Evolutionary conservation across 2,113 vertebrate species (phyloP), one percentile per base, ranked within the genome.

Genomic region (Sylvia atricapilla): DNA sequence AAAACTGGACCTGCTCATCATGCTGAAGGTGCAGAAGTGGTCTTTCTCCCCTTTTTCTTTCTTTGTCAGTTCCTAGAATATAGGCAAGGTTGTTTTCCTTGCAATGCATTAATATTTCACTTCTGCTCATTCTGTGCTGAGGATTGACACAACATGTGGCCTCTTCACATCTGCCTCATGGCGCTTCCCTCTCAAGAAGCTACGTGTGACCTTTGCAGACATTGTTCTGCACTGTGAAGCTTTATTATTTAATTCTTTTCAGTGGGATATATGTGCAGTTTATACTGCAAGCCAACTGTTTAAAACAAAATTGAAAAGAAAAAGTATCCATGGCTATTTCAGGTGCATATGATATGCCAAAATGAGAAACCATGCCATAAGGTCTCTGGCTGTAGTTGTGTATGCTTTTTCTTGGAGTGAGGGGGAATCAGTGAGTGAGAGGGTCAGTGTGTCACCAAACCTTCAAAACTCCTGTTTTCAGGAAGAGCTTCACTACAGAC

Each of bases 91-190:
- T 64, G 27, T 62, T 91, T 87, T 77, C 43, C 27, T 83, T 77
- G 41, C 28, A 76, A 4, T 35, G n/a, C 72, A 44, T 95, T 88
- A 84, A 37, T 94, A 90, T 96, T 96, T 92, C 62, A 91, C 47
- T 27, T 94, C 72, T 88, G 3, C 76, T 90, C 68, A 19, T 87
- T 70, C 60, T 83, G 66, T 69, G 72, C 67, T 77, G 19, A 74
- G 47, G 63, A 59, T 1, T 88, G 83, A 70, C 9, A 28, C 82
- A 93, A 95, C 68, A 74, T 37, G 50, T 92, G 68, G 64, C 90
- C 72, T 90, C 91, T 88, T 96, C 59, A 77, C 35, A 47, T 89
- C 88, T 84, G 87, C 75, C 87, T 93, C 4, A 2, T 80, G 85
- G 63, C 0, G 0, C 56, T 90, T 94, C 15, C 63, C 50, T 49